phyloP scores from a whole-genome alignment of 2,113 vertebrate genomes.

The Brachionichthys hirsutus region DNA sequence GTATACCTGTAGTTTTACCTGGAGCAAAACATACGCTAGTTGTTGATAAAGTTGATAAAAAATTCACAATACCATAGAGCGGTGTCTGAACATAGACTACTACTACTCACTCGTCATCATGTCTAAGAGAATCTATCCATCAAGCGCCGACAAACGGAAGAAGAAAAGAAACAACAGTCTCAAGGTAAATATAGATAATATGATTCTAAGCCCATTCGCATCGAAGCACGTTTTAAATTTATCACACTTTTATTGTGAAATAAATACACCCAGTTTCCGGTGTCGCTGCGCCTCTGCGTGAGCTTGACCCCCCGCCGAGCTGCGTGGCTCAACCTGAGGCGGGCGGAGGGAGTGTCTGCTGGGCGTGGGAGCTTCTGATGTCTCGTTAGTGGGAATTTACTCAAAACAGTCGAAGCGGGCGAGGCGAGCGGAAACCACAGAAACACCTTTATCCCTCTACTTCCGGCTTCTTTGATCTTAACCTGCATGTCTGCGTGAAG shows the following conservation, averaged over 20 bases:
- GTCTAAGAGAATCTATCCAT: no score
- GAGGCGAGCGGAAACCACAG: slow-evolving; percentile 27
- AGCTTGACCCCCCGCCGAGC: slow-evolving; percentile 4
- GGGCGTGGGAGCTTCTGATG: slow-evolving; percentile 40
- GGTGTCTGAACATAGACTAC: no score
- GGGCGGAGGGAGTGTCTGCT: slow-evolving; percentile 53
- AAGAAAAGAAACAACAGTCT: no score
- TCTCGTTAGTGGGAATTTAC: slow-evolving; percentile 47
- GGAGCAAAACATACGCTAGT: no score
- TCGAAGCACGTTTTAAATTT: no score
- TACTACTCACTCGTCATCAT: no score
- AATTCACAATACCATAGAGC: no score
- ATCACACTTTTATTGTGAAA: slow-evolving; percentile 44
- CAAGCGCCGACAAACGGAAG: no score
- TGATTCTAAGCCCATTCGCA: no score
- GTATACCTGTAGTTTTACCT: no score
- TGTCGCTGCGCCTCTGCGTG: accelerated
- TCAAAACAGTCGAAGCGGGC: slow-evolving; percentile 22
- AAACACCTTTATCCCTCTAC: slow-evolving; percentile 10
- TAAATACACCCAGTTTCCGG: not conserved
- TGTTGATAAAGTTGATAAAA: no score
- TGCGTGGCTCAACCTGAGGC: slow-evolving; percentile 8
- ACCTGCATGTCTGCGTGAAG: slow-evolving; percentile 52
- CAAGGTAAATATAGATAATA: no score
- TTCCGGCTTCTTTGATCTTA: not conserved